phyloP scores from a whole-genome alignment of 2,113 vertebrate genomes.

The Calidris pygmaea region DNA sequence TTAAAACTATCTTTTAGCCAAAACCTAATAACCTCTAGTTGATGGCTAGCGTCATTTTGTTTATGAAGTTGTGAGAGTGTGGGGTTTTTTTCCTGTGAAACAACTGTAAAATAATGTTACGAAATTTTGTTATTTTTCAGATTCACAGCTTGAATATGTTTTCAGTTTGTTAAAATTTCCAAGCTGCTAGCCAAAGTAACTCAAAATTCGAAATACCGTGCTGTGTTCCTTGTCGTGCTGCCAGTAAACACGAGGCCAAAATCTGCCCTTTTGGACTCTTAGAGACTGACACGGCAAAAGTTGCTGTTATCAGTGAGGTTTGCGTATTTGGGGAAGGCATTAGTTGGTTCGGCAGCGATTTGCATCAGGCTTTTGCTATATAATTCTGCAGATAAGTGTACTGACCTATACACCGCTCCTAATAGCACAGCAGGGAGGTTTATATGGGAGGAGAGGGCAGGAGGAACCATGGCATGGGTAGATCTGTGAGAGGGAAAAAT shows the following conservation, averaged over 20 bases:
- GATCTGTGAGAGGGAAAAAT: not conserved
- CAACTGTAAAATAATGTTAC: conserved; percentile 12
- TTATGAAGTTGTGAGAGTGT: not conserved
- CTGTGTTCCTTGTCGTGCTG: conserved; percentile 19
- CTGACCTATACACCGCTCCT: not conserved
- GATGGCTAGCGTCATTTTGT: not conserved
- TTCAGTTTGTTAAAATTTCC: conserved; percentile 56
- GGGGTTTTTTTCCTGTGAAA: not conserved
- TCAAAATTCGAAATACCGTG: conserved; percentile 12
- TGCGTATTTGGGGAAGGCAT: not conserved
- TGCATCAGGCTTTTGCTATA: not conserved
- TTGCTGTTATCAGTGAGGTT: not conserved
- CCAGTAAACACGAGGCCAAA: conserved; percentile 1
- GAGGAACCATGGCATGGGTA: not conserved
- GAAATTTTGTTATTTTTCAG: conserved; percentile 56
- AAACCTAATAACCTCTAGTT: not conserved
- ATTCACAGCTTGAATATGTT: conserved; percentile 54
- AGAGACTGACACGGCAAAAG: not conserved
- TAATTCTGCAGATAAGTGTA: not conserved
- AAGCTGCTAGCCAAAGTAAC: conserved; percentile 56
- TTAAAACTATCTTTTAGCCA: not conserved
- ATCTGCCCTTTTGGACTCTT: conserved; percentile 35
- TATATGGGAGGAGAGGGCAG: not conserved
- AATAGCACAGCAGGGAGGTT: not conserved
- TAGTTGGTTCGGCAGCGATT: not conserved